Percentiles rank a stretch among this genome's conserved stretches.
Conservation (phyloP, 2,888 invertebrate genomes). For the Theretra japonica region DNA sequence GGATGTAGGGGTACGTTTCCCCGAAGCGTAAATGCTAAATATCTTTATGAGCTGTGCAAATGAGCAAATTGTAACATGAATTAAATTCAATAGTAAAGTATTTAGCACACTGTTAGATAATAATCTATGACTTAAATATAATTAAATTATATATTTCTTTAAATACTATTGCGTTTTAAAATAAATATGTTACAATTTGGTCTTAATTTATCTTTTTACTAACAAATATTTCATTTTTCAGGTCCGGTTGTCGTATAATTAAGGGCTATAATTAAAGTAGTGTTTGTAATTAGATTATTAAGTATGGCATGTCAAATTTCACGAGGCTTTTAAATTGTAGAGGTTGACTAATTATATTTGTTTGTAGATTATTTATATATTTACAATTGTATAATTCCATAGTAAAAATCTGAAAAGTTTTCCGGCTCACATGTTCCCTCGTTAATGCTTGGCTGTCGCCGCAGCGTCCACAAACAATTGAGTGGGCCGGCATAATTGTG, state of each 20-base stretch:
- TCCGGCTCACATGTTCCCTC: too few relatives aligned
- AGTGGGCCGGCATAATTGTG: too few relatives aligned
- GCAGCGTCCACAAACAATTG: too few relatives aligned
- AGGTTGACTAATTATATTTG: too few relatives aligned
- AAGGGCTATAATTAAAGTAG: slow-evolving; percentile 20
- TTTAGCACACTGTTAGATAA: too few relatives aligned
- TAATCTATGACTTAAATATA: not conserved
- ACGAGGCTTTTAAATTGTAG: not conserved
- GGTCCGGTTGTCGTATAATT: slow-evolving; percentile 28
- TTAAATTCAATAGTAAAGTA: not conserved
- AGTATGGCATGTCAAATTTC: not conserved
- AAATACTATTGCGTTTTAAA: not conserved
- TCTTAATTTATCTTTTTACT: not conserved
- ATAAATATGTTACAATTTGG: slow-evolving; percentile 4
- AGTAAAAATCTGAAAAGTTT: too few relatives aligned
- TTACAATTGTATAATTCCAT: too few relatives aligned
- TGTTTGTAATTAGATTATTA: slow-evolving; percentile 13
- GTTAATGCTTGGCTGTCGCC: too few relatives aligned
- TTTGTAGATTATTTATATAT: too few relatives aligned
- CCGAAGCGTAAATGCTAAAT: not conserved
- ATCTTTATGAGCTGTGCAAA: not conserved
- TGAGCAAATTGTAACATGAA: not conserved
- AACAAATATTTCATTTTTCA: slow-evolving; percentile 30
- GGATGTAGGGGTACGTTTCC: too few relatives aligned
- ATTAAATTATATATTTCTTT: not conserved